Percentiles rank a stretch among this genome's conserved stretches.
These are phyloP conservation scores for Germaria angustata DNA, from an alignment of 2,888 invertebrate species.

Conservation along the genomic window DNA sequence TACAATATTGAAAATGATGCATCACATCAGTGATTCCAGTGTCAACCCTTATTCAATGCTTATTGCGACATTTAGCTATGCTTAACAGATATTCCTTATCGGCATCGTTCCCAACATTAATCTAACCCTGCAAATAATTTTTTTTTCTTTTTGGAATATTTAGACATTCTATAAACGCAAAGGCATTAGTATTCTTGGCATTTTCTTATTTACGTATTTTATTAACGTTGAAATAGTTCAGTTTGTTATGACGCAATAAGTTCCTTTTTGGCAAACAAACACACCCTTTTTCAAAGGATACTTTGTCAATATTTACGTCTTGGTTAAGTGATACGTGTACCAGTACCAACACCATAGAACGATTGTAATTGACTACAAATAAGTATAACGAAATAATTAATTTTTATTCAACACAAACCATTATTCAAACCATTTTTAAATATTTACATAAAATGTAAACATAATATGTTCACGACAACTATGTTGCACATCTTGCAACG, in stretches of 20 bases:
- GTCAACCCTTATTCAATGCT: constrained; percentile 52
- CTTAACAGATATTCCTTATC: constrained; percentile 27
- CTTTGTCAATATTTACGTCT: constrained; percentile 46
- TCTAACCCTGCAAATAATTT: constrained; percentile 43
- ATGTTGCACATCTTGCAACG: too few relatives aligned
- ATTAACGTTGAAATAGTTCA: constrained; percentile 5
- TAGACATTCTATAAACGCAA: constrained; percentile 31
- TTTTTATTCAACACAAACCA: not conserved
- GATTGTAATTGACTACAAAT: not conserved
- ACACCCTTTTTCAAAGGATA: not conserved
- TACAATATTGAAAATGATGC: constrained; percentile 20
- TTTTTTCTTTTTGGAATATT: not conserved
- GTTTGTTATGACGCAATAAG: constrained; percentile 54
- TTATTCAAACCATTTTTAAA: not conserved
- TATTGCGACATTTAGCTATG: constrained; percentile 28
- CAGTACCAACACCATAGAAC: not conserved
- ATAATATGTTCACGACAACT: too few relatives aligned
- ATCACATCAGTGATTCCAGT: not conserved
- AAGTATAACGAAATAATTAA: not conserved
- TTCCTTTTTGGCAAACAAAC: not conserved
- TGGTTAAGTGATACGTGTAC: constrained; percentile 1
- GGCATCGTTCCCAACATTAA: constrained; percentile 11
- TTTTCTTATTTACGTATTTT: constrained; percentile 23
- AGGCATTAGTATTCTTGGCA: constrained; percentile 54
- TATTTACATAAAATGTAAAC: too few relatives aligned